Evolutionary conservation across 2,797 vertebrate species (phyloP), one percentile per base, ranked within the genome.

Genomic region (Uromys caudimaculatus): DNA sequence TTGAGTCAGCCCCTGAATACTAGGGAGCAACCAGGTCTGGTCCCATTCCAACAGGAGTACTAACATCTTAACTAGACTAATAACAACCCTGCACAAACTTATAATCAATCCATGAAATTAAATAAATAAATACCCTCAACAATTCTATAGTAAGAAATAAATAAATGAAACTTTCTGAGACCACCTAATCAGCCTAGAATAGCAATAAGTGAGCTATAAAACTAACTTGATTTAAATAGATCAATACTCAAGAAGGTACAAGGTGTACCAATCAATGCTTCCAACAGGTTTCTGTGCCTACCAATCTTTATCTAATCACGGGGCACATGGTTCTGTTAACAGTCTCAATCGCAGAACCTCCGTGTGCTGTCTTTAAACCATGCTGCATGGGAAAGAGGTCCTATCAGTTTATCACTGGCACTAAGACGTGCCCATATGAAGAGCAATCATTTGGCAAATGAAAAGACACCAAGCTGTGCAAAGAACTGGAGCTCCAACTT

Each of bases 161-260:
- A 77, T 56, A 77, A 81, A 96, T n/a, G n/a, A n/a, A n/a, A 91
- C 44, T 89, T 86, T n/a, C 81, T 82, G 88, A 95, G 96, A 90
- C 35, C 32, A 52, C 19, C 64, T 93, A 78, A 93, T 95, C 92
- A 97, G 95, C 56, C 35, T 64, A 67, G 38, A 77, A 35, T 90
- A 93, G 60, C 86, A 96, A 75, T 56, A 95, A 86, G 91, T 35
- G 29, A 94, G 76, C 86, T 90, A 50, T 62, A 54, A 95, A 91
- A 86, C 71, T 94, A 91, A 90, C 38, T 88, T 77, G 77, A 96
- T 97, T 97, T 94, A 95, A 96, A 93, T 3, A 91, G 32, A 96
- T 94, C 54, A 10, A 79, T 95, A 79, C 73, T 94, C 94, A 29
- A 8, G 79, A 90, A 85, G 67, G 81, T 91, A 54, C 81, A 85